Base-by-base conservation (phyloP, 2,888 invertebrate genomes). In the Eupithecia insigniata region DNA sequence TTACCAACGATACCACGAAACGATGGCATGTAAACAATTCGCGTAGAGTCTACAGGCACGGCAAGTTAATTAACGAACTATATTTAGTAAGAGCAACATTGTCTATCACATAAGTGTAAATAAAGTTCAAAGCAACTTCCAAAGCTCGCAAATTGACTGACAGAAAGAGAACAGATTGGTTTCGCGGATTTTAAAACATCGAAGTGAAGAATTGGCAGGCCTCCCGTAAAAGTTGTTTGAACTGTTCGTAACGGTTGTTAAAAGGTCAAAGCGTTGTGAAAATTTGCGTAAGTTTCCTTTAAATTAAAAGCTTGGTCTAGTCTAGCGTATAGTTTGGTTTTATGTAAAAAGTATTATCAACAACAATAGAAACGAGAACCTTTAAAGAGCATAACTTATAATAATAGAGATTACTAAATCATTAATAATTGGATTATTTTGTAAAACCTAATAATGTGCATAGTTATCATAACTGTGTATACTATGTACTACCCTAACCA, bases 11-110 rank as follows among this genome's bases (percentile, higher is more conserved):
- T 68, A 60, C 60, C 28, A 61, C 30, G 46, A 55, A 36, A 26
- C 62, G 32, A 62, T 39, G 71, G 62, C 32, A 71, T 71, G 69
- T 71, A 69, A 74, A 71, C 69, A 71, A 69, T 74, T 71, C 64
- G 55, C 60, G 58, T 43, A 34, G 10, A 32, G 32, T 43, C 58
- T 67, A 51, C 69, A 73, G 70, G 61, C 70, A 75, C 66, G 66
- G 66, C 43, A 71, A 78, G 77, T 78, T 74, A 74, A 77, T 78
- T 76, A 74, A 62, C 22, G 34, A 62, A 77, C 74, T 77, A 77
- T 71, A 73, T 77, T 77, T 74, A 74, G 73, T 64, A 67, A 66
- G 71, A 75, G 72, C 74, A 72, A 67, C 71, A 65, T 46, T 70
- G 62, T 69, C 58, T 66, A 69, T 51, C 67, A 60, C 64, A 67